phyloP scores from a whole-genome alignment of 1,140 invertebrate genomes.

The Halesus radiatus region DNA sequence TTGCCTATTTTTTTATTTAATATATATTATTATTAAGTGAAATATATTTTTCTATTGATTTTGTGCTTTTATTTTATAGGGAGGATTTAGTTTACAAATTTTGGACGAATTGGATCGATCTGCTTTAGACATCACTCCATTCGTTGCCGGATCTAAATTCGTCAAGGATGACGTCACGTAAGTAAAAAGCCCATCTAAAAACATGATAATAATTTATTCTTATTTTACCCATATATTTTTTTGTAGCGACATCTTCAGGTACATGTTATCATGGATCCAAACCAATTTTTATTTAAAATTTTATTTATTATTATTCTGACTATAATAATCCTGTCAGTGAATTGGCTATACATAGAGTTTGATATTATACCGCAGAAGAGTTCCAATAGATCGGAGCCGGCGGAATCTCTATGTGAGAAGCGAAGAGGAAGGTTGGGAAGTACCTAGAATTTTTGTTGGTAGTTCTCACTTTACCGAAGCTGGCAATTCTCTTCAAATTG shows the following conservation, averaged over 20 bases:
- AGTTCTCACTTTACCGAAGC: too few relatives aligned
- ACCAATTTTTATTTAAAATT: too few relatives aligned
- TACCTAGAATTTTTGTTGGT: too few relatives aligned
- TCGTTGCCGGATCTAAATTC: conserved; percentile 83
- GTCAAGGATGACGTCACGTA: conserved; percentile 83
- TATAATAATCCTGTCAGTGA: too few relatives aligned
- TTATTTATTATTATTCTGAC: too few relatives aligned
- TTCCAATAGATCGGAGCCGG: too few relatives aligned
- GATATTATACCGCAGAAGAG: too few relatives aligned
- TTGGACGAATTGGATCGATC: conserved; percentile 85
- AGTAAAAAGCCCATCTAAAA: conserved; percentile 59
- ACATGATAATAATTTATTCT: too few relatives aligned
- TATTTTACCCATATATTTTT: background rate
- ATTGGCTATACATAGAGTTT: too few relatives aligned
- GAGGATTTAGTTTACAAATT: conserved; percentile 88
- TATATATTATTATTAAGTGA: conserved; percentile 4
- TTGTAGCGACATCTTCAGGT: background rate
- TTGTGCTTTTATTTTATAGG: too few relatives aligned
- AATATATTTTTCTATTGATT: conserved; percentile 65
- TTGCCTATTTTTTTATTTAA: conserved; percentile 51
- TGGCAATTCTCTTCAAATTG: too few relatives aligned
- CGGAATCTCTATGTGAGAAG: conserved; percentile 5
- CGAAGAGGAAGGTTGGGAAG: too few relatives aligned
- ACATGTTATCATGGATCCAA: background rate
- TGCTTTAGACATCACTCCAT: conserved; percentile 86